Conservation (phyloP, 2,888 invertebrate genomes). For the Chymomyza amoena region DNA sequence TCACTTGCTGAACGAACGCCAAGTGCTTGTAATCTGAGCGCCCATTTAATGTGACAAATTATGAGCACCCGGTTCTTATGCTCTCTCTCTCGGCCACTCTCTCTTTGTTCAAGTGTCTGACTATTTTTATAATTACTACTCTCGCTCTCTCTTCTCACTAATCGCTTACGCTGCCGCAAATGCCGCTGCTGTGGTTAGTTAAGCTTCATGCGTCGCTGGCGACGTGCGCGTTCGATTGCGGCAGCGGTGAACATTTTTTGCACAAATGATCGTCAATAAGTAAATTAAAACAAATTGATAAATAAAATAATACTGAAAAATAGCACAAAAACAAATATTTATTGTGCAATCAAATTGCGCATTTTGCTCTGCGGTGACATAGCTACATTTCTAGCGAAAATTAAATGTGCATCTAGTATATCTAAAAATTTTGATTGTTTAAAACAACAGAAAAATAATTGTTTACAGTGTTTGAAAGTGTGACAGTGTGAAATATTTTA, state of each 20-base stretch:
- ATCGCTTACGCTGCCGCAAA: conserved; percentile 1
- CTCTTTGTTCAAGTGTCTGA: conserved; percentile 5
- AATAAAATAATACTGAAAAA: background rate
- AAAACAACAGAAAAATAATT: background rate
- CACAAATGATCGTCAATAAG: conserved; percentile 36
- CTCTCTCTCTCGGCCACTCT: conserved; percentile 6
- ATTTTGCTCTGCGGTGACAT: background rate
- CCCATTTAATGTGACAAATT: background rate
- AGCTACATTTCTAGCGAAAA: background rate
- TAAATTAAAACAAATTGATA: conserved; percentile 9
- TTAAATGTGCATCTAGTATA: background rate
- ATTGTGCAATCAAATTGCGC: background rate
- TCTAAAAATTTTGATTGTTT: background rate
- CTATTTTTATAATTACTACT: background rate
- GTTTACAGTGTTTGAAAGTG: too few relatives aligned
- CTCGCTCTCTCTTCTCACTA: too few relatives aligned
- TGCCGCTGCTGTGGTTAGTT: conserved; percentile 42
- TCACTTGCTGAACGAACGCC: background rate
- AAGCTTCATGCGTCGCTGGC: conserved; percentile 60
- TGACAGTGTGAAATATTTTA: background rate
- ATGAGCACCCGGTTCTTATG: conserved; percentile 9
- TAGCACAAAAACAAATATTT: background rate
- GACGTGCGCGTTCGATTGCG: conserved; percentile 33
- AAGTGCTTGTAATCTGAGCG: background rate
- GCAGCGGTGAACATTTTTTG: conserved; percentile 1